These are phyloP conservation scores for Tetragnatha montana DNA, from an alignment of 2,888 invertebrate genomes.

Conservation along the genomic window DNA sequence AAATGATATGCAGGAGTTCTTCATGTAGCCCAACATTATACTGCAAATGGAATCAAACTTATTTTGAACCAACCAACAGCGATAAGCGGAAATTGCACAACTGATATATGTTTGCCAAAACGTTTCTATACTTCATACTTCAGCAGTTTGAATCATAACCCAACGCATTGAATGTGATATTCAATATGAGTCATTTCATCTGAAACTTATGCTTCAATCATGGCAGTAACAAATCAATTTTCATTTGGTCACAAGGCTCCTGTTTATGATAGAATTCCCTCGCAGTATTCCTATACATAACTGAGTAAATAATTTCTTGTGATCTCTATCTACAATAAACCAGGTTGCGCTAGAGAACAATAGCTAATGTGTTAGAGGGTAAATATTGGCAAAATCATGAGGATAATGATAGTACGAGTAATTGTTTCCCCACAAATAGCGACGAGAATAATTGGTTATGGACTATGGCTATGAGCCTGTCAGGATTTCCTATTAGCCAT, in stretches of 20 bases:
- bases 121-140: background rate
- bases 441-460: constrained; percentile 46
- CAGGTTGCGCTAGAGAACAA: constrained; percentile 29
- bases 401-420: constrained; percentile 48
- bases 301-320: constrained; percentile 39
- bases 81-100: background rate
- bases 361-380: constrained; percentile 50
- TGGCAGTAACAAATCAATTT: constrained; percentile 8
- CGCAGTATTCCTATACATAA: constrained; percentile 8
- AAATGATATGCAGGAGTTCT: no score
- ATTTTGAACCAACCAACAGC: background rate
- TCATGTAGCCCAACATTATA: no score
- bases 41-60: no score
- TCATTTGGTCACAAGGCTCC: constrained; percentile 1
- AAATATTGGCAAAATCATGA: constrained; percentile 46
- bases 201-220: background rate
- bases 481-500: constrained; percentile 35
- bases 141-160: background rate
- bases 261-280: constrained; percentile 28
- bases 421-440: constrained; percentile 45
- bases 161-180: background rate
- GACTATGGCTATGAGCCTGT: constrained; percentile 1
- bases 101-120: background rate
- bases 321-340: constrained; percentile 45
- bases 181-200: background rate